Percentiles rank a stretch among this genome's conserved stretches.
These are phyloP conservation scores for Temnothorax unifasciatus DNA, from an alignment of 2,888 invertebrate species.

Conservation along the genomic window DNA sequence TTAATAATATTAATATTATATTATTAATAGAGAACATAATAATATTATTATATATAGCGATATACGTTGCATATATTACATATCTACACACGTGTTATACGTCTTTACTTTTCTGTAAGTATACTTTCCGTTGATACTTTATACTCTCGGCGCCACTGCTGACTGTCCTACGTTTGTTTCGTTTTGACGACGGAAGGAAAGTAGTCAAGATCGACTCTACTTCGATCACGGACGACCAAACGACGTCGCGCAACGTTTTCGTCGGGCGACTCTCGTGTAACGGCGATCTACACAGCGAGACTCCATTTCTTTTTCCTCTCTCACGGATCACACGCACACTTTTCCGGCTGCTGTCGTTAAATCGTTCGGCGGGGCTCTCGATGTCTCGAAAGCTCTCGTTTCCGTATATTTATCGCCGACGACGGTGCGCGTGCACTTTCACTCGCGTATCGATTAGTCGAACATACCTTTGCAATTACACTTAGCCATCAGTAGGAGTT, in stretches of 20 bases:
- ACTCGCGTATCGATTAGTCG: constrained; percentile 43
- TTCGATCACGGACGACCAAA: constrained; percentile 62
- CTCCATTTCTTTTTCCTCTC: constrained; percentile 55
- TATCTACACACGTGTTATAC: constrained; percentile 46
- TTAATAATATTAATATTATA: neutral
- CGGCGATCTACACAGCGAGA: constrained; percentile 43
- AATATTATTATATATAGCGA: neutral
- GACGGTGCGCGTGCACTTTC: constrained; percentile 30
- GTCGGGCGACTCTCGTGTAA: constrained; percentile 37
- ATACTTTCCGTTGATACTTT: constrained; percentile 59
- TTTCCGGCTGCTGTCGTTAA: constrained; percentile 28
- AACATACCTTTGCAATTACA: constrained; percentile 45
- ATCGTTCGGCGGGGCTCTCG: constrained; percentile 21
- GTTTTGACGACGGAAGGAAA: constrained; percentile 64
- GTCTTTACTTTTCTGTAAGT: constrained; percentile 50
- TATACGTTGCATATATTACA: constrained; percentile 49
- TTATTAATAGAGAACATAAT: no score
- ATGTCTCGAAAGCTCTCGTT: constrained; percentile 37
- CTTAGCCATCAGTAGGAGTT: neutral
- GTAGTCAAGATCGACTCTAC: constrained; percentile 51
- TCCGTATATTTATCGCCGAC: constrained; percentile 30
- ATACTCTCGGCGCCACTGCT: constrained; percentile 63
- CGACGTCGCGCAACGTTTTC: constrained; percentile 58
- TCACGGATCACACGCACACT: constrained; percentile 53
- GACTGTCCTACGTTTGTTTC: constrained; percentile 70